A percentile compares a stretch with the other conserved stretches of the same genome.
Evolutionary conservation across 1,140 invertebrate genomes (phyloP).

Genomic region (Oryctes rhinoceros): DNA sequence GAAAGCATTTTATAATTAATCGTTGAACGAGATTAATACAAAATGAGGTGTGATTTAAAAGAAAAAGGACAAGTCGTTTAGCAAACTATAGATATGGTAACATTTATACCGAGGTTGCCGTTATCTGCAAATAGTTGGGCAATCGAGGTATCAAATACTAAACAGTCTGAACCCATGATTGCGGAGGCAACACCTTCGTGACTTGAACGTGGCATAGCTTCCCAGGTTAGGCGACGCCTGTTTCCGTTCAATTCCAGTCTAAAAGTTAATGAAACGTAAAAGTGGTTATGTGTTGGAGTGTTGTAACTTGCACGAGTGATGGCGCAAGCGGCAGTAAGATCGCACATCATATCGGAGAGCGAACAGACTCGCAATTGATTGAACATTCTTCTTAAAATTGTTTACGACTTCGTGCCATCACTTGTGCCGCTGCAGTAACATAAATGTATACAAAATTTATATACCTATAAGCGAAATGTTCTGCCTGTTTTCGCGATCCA

Average conservation of each 20-base stretch:
- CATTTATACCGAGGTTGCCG: conserved; percentile 99
- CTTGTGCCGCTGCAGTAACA: too few species aligned
- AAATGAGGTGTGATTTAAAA: not conserved
- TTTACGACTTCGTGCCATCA: too few species aligned
- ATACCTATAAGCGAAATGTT: conserved; percentile 97
- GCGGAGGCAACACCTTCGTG: conserved; percentile 98
- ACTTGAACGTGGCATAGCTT: conserved; percentile 97
- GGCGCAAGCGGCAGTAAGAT: too few species aligned
- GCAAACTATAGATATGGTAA: conserved; percentile 93
- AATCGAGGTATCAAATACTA: conserved; percentile 96
- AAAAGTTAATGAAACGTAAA: conserved; percentile 1
- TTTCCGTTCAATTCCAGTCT: conserved; percentile 96
- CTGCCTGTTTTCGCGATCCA: conserved; percentile 97
- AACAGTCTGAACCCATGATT: conserved; percentile 98
- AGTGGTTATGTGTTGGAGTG: too few species aligned
- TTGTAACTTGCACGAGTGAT: too few species aligned
- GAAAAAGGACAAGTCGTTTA: conserved; percentile 43
- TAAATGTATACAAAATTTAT: not conserved
- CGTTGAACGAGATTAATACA: not conserved
- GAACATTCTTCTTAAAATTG: too few species aligned
- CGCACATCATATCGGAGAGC: too few species aligned
- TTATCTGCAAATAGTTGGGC: conserved; percentile 99
- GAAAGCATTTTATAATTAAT: not conserved
- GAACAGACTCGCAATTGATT: too few species aligned
- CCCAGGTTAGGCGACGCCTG: conserved; percentile 94